Conservation (phyloP, 2,113 vertebrate species). For the Myrmecobius fasciatus region DNA sequence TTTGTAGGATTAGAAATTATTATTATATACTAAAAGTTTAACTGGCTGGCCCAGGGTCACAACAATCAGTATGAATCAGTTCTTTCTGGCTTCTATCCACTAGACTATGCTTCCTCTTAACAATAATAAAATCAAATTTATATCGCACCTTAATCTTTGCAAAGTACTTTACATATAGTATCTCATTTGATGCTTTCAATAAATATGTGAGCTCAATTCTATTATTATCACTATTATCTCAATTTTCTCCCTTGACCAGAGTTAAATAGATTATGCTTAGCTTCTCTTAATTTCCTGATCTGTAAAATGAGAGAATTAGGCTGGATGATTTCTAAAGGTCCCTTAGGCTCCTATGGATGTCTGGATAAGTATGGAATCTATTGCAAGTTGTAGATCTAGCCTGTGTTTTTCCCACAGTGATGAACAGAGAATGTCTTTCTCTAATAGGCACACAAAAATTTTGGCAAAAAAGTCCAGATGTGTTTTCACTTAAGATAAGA, state of each 20-base stretch:
- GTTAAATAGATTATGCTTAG: not conserved
- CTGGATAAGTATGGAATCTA: not conserved
- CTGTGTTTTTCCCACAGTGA: not conserved
- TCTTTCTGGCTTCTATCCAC: not conserved
- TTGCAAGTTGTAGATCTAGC: conserved; percentile 17
- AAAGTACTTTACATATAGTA: not conserved
- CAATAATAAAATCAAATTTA: not conserved
- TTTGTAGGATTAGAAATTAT: not conserved
- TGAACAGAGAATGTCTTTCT: not conserved
- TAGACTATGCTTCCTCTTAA: not conserved
- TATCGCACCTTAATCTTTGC: not conserved
- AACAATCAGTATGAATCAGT: not conserved
- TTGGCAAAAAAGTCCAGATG: conserved; percentile 13
- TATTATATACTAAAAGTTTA: not conserved
- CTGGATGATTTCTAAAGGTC: not conserved
- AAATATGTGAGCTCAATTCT: not conserved
- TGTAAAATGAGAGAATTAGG: not conserved
- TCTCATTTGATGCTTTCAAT: not conserved
- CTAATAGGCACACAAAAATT: not conserved
- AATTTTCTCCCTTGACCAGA: not conserved
- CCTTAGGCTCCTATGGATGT: conserved; percentile 35
- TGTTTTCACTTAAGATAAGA: conserved; percentile 26
- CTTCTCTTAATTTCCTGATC: not conserved
- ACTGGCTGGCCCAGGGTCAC: not conserved
- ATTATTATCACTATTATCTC: not conserved